Conservation (phyloP, 2,113 vertebrate genomes). For the Sigmodon hispidus region DNA sequence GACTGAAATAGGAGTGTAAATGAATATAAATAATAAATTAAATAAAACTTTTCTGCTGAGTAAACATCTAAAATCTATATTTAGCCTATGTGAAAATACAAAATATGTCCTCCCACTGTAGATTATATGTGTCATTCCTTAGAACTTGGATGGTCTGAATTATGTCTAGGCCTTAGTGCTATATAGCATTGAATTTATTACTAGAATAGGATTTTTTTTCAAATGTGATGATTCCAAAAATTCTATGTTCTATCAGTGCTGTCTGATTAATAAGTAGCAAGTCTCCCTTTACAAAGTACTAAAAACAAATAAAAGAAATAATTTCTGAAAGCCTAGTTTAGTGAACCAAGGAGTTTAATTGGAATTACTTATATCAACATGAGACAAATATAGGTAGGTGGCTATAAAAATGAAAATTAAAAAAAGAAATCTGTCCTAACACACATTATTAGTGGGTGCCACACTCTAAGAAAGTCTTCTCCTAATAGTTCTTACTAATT, state of each 20-base stretch:
- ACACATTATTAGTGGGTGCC: fast-evolving
- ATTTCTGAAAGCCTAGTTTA: background rate
- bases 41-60: background rate
- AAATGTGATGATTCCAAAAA: background rate
- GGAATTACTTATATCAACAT: too few relatives aligned
- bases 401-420: background rate
- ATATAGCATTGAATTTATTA: background rate
- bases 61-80: background rate
- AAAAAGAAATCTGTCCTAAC: background rate
- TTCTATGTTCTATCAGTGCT: too few relatives aligned
- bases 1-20: background rate
- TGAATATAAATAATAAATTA: background rate
- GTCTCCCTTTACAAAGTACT: background rate
- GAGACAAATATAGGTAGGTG: background rate
- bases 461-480: background rate
- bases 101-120: background rate
- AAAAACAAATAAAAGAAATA: background rate
- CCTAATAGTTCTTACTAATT: background rate
- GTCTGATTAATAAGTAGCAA: background rate
- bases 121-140: background rate
- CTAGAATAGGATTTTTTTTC: background rate
- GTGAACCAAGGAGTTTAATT: background rate
- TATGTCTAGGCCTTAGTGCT: background rate
- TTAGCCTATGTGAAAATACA: background rate
- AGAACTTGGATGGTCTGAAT: background rate